These are phyloP conservation scores for Chelon auratus DNA, from an alignment of 2,797 vertebrate genomes.

Conservation along the genomic window DNA sequence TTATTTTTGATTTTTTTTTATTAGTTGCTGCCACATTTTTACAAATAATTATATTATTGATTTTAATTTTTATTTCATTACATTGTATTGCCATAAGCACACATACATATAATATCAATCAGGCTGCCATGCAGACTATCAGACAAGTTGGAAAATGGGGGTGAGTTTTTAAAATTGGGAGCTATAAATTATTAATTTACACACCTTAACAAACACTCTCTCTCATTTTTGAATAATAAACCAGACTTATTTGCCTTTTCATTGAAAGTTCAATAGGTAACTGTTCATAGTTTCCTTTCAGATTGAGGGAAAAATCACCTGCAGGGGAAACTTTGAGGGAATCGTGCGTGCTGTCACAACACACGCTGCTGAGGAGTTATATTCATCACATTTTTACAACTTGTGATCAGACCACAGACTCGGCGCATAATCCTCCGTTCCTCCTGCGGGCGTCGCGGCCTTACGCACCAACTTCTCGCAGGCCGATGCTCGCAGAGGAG, in stretches of 20 bases:
- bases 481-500: slow-evolving; percentile 32
- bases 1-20: slow-evolving; percentile 40
- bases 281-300: too few relatives aligned
- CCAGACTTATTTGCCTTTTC: too few relatives aligned
- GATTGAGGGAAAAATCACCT: too few relatives aligned
- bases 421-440: not conserved
- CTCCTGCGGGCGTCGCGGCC: slow-evolving; percentile 20
- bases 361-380: not conserved
- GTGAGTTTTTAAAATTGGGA: slow-evolving; percentile 27
- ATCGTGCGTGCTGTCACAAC: too few relatives aligned
- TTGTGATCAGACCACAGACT: slow-evolving; percentile 14
- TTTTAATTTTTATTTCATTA: slow-evolving; percentile 37
- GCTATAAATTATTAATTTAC: not conserved
- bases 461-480: slow-evolving; percentile 3
- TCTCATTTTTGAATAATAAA: too few relatives aligned
- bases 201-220: too few relatives aligned
- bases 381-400: slow-evolving; percentile 1
- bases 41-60: slow-evolving; percentile 39
- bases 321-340: too few relatives aligned
- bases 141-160: slow-evolving; percentile 14
- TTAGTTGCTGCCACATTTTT: slow-evolving; percentile 55
- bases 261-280: too few relatives aligned
- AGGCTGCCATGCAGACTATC: slow-evolving; percentile 22
- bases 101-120: slow-evolving; percentile 36
- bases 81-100: slow-evolving; percentile 40